Evolutionary conservation across 2,113 vertebrate genomes (phyloP).

Genomic region (Atrichornis clamosus): DNA sequence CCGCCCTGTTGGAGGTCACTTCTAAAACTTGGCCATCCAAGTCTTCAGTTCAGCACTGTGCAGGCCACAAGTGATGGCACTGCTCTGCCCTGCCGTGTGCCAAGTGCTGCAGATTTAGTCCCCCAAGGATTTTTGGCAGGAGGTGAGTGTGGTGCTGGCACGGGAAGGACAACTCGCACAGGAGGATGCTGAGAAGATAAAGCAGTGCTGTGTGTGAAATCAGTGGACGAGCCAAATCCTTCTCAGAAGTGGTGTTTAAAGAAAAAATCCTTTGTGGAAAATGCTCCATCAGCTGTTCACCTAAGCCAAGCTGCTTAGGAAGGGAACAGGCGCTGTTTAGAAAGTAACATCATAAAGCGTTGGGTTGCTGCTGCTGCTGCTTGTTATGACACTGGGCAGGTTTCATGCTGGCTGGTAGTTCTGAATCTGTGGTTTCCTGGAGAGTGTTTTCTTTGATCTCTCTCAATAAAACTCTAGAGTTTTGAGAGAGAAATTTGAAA

Average conservation of each 20-base stretch:
- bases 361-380: not conserved
- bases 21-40: not conserved
- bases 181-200: not conserved
- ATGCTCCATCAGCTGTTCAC: not conserved
- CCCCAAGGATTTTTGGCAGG: not conserved
- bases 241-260: not conserved
- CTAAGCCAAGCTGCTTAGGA: not conserved
- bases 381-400: not conserved
- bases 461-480: not conserved
- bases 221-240: not conserved
- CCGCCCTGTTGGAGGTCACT: not conserved
- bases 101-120: not conserved
- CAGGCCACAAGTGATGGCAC: not conserved
- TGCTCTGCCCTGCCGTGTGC: not conserved
- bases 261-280: slow-evolving; percentile 29
- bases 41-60: not conserved
- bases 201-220: slow-evolving; percentile 6
- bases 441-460: not conserved
- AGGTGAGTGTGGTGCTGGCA: not conserved
- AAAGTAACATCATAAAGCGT: fast-evolving
- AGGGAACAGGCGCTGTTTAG: not conserved
- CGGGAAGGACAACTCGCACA: not conserved
- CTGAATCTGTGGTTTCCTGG: not conserved
- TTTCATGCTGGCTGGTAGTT: not conserved
- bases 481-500: not conserved